Evolutionary conservation across 1,140 invertebrate species (phyloP).

Genomic region (Triops longicaudatus): DNA sequence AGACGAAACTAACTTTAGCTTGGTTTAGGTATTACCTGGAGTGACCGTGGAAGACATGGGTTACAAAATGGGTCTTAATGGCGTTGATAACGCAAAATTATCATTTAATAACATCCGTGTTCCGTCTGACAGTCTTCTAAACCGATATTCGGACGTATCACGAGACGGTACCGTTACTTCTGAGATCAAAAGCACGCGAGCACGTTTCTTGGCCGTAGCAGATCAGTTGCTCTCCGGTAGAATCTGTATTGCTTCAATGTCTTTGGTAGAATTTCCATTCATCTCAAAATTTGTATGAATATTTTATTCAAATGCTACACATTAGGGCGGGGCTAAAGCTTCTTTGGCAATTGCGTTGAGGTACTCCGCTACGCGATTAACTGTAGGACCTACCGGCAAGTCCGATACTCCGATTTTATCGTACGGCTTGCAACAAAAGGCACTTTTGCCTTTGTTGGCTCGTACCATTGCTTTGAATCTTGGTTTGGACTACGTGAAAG

Average conservation of each 20-base stretch:
- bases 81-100: slow-evolving; percentile 40
- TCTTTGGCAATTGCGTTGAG: slow-evolving; percentile 36
- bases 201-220: slow-evolving; percentile 39
- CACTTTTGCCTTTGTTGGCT: slow-evolving; percentile 38
- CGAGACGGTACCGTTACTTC: slow-evolving; percentile 35
- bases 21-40: slow-evolving; percentile 28
- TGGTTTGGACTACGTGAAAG: slow-evolving; percentile 38
- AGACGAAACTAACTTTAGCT: too few relatives aligned
- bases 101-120: slow-evolving; percentile 38
- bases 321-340: slow-evolving; percentile 36
- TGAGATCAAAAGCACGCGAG: slow-evolving; percentile 34
- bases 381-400: slow-evolving; percentile 38
- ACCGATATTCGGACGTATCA: slow-evolving; percentile 36
- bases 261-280: slow-evolving; percentile 24
- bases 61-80: slow-evolving; percentile 40
- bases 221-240: slow-evolving; percentile 39
- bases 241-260: slow-evolving; percentile 39
- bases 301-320: not conserved
- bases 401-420: slow-evolving; percentile 38
- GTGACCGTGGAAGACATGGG: slow-evolving; percentile 40
- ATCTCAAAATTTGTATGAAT: too few relatives aligned
- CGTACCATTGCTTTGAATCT: slow-evolving; percentile 38
- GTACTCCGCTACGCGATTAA: slow-evolving; percentile 38
- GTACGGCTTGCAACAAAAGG: slow-evolving; percentile 39
- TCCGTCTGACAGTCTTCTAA: slow-evolving; percentile 37